Evolutionary conservation across 1,140 invertebrate genomes (phyloP).

Genomic region (Holotrichia oblita): DNA sequence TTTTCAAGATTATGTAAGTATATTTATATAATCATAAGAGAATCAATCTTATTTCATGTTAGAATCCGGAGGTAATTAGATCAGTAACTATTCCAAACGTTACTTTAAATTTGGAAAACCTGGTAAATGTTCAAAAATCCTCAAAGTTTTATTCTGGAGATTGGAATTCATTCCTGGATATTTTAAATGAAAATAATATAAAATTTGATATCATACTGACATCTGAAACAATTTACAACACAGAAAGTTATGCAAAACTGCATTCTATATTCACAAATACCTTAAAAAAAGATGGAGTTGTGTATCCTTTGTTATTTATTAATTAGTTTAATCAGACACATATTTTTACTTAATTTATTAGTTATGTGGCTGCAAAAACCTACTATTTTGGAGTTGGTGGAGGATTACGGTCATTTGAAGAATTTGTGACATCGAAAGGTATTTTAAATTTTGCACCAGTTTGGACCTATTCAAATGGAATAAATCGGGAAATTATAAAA

Average conservation of each 20-base stretch:
- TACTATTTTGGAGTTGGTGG: conserved; percentile 94
- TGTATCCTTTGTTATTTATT: conserved; percentile 62
- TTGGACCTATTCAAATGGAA: conserved; percentile 69
- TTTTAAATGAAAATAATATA: conserved; percentile 60
- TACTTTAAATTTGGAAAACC: conserved; percentile 66
- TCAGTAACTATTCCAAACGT: conserved; percentile 83
- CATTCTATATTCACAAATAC: conserved; percentile 72
- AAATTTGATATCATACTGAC: conserved; percentile 87
- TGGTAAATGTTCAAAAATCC: conserved; percentile 53
- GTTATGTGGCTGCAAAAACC: conserved; percentile 82
- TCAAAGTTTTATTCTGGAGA: conserved; percentile 83
- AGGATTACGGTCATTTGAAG: conserved; percentile 76
- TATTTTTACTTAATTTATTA: conserved; percentile 45
- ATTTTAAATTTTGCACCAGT: conserved; percentile 66
- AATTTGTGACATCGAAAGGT: conserved; percentile 65
- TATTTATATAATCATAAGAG: conserved; percentile 12
- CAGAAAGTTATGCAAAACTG: conserved; percentile 79
- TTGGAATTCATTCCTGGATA: conserved; percentile 74
- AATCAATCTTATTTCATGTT: conserved; percentile 57
- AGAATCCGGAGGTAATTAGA: conserved; percentile 82
- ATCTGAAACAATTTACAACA: conserved; percentile 92
- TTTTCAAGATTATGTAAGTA: conserved; percentile 92
- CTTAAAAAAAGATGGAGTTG: conserved; percentile 72
- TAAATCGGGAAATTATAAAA: conserved; percentile 68
- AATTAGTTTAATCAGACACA: conserved; percentile 32